These are phyloP conservation scores for Cylindroiulus punctatus DNA, from an alignment of 2,888 invertebrate genomes.

Conservation along the genomic window DNA sequence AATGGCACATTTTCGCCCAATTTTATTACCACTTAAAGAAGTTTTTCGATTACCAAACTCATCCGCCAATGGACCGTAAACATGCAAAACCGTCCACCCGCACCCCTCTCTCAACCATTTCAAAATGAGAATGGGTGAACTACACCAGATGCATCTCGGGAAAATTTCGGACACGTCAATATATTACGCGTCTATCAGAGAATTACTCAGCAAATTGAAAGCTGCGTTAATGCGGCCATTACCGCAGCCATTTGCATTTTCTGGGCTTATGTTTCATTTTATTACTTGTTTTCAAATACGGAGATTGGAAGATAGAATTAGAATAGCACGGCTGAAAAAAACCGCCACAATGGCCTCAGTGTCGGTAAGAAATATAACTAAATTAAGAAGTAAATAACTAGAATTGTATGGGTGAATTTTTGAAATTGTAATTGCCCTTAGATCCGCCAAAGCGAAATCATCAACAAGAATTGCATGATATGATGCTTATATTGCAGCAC, in stretches of 20 bases:
- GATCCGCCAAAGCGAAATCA: no score
- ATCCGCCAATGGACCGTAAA: neutral
- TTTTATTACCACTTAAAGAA: slow-evolving; percentile 15
- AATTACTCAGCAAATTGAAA: slow-evolving; percentile 38
- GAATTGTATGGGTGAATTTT: no score
- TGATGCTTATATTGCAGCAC: no score
- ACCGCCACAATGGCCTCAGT: neutral
- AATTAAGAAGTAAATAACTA: no score
- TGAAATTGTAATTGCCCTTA: no score
- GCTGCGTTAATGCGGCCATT: neutral
- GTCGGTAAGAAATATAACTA: no score
- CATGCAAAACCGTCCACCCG: slow-evolving; percentile 4
- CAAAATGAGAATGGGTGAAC: neutral
- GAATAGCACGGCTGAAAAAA: neutral
- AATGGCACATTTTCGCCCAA: slow-evolving; percentile 25
- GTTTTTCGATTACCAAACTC: slow-evolving; percentile 22
- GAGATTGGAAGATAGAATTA: neutral
- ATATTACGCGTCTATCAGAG: neutral
- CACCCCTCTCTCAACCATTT: neutral
- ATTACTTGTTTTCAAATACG: neutral
- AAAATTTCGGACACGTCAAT: neutral
- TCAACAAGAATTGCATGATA: no score
- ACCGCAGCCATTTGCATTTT: neutral
- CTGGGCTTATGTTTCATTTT: neutral
- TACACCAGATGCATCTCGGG: neutral